Percentiles rank a stretch among this genome's conserved stretches.
Conservation (phyloP, 64 coral and sea anemone genomes). For the Stylophora pistillata region DNA sequence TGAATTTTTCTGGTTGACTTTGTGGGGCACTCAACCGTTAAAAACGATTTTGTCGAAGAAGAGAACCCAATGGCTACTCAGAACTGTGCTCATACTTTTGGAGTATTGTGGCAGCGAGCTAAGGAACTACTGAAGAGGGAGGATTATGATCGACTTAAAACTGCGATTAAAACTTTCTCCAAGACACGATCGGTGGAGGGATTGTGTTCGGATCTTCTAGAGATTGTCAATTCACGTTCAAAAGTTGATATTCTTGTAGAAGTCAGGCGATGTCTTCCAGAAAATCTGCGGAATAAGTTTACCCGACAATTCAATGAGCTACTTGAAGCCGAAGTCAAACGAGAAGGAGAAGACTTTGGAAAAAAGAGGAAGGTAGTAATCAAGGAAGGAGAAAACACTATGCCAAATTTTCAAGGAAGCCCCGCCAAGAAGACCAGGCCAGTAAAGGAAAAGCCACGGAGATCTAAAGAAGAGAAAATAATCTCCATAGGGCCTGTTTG, state of each 20-base stretch:
- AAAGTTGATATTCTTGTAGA: conserved; percentile 58
- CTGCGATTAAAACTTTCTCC: conserved; percentile 58
- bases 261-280: conserved; percentile 53
- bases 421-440: conserved; percentile 28
- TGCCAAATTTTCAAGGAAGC: conserved; percentile 14
- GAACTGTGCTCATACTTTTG: not conserved
- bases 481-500: not conserved
- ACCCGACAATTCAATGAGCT: conserved; percentile 49
- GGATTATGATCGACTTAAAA: conserved; percentile 51
- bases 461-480: not conserved
- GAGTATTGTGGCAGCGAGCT: not conserved
- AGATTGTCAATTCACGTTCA: conserved; percentile 43
- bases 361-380: conserved; percentile 2
- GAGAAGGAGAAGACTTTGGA: not conserved
- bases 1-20: conserved; percentile 13
- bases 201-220: conserved; percentile 53
- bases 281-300: conserved; percentile 51
- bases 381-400: conserved; percentile 12
- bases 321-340: conserved; percentile 13
- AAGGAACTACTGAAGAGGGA: conserved; percentile 22
- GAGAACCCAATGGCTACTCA: not conserved
- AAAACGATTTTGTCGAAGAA: not conserved
- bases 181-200: conserved; percentile 36
- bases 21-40: not conserved
- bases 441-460: not conserved